A percentile compares a stretch with the other conserved stretches of the same genome.
These are phyloP conservation scores for Acleris sparsana DNA, from an alignment of 2,888 invertebrate species.

Conservation along the genomic window DNA sequence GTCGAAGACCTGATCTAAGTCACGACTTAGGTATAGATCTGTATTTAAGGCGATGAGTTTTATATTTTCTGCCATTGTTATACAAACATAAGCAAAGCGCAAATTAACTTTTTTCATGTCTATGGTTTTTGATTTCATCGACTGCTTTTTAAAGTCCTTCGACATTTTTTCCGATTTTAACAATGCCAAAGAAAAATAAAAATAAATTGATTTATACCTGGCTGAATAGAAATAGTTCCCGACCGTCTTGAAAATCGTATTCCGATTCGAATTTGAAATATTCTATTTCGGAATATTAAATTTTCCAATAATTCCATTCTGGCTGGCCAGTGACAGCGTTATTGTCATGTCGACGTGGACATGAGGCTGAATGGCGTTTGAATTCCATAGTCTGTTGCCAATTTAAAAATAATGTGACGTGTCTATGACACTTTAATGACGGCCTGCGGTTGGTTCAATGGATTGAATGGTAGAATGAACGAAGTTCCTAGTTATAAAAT, in stretches of 20 bases:
- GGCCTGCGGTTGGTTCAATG: background rate
- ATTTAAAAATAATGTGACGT: slow-evolving; percentile 30
- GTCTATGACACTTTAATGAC: slow-evolving; percentile 22
- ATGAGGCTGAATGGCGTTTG: slow-evolving; percentile 27
- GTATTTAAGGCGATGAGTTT: too few species aligned
- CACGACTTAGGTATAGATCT: too few species aligned
- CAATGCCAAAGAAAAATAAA: too few species aligned
- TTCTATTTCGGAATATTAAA: slow-evolving; percentile 32
- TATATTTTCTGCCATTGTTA: too few species aligned
- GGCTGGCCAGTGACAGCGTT: slow-evolving; percentile 28
- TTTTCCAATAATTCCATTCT: slow-evolving; percentile 31
- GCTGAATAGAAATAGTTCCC: too few species aligned
- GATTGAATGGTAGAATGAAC: background rate
- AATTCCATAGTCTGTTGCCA: slow-evolving; percentile 32
- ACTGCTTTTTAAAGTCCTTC: too few species aligned
- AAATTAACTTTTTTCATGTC: too few species aligned
- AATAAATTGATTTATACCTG: too few species aligned
- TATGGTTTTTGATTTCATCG: too few species aligned
- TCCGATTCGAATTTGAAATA: slow-evolving; percentile 25
- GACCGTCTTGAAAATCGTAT: slow-evolving; percentile 10
- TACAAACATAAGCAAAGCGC: too few species aligned
- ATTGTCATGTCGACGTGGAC: slow-evolving; percentile 35
- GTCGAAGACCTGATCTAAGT: too few species aligned
- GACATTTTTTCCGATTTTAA: too few species aligned
- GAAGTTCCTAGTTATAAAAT: background rate